Base-by-base conservation (phyloP, 2,113 vertebrate species). In the Andinoacara biseriatus region DNA sequence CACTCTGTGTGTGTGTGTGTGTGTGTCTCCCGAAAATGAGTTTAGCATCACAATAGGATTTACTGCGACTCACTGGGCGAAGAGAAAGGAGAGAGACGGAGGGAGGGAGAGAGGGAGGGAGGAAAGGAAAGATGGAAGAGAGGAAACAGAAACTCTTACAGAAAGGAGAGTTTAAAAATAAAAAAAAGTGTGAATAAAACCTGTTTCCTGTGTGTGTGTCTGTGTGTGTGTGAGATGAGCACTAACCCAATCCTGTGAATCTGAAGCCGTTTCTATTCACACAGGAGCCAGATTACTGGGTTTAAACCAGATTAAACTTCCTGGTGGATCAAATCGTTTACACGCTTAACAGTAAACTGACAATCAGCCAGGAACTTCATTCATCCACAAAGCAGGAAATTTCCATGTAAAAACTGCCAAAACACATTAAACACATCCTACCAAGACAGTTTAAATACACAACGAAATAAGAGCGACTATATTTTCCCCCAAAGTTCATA, bases 41-140 rank as follows among this genome's bases (percentile, higher is more conserved):
- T 97, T 98, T 97, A 97, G 95, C 97, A 98, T 98, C 95, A 98
- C 97, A 98, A 98, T 96, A 93, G 96, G 94, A 95, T 96, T 95
- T 95, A 93, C 95, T 94, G 94, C 96, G 96, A 96, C 94, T 95
- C 96, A 95, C 86, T 95, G 97, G 94, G 95, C 95, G 91, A 86
- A 91, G 95, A 97, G 96, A 97, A 94, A 95, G 89, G 90, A 87
- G 84, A 3, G 35, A 56, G 57, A 26, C 24, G 31, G 80, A 59
- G 60, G 14, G 46, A 17, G 20, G 20, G 18, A 22, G 4, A 1
- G 1, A 33, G 33, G 33, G 33, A 10, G 31, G 18, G 26, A 46
- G 33, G 54, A 52, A 52, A 58, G 15, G 35, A 17, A 1, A 18
- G 54, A 57, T 5, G 10, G 38, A 46, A 26, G 24, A n/a, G 52